Base-by-base conservation (phyloP, 2,797 vertebrate species). In the Ispidina picta region DNA sequence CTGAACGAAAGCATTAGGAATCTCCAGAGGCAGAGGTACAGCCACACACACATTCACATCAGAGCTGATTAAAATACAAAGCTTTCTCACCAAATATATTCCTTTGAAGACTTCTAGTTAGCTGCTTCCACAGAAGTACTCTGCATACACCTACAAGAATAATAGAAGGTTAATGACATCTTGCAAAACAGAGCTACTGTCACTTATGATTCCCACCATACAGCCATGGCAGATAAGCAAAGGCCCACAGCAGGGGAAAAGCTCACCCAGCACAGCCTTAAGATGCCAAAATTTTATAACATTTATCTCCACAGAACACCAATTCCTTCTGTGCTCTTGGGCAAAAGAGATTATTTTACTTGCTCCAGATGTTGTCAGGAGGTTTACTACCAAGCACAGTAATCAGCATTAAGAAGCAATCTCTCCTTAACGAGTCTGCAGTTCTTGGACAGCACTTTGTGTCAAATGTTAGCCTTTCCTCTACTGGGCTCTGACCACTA, bases 51-150 rank as follows among this genome's bases (percentile, higher is more conserved):
- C 18, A 46, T 56, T 78, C 59, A 78, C 21, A 70, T 41, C 44
- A 69, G 43, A 70, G 22, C 6, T 55, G 20, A 74, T 6, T 15
- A 70, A 66, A 88, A 18, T 15, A 37, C 37, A 56, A 88, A 82
- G 41, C 43, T 73, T 64, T 77, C 94, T 96, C 79, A 97, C 96
- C 95, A 84, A 87, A 69, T 90, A 29, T 80, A 76, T 28, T 83
- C 49, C 55, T 83, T 69, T 1, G 62, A 80, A 70, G 86, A 55
- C 2, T 69, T 55, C 68, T 26, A 69, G 14, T 44, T n/a, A 43
- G 44, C 15, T n/a, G 35, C 37, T 92, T 83, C 76, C 90, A 90
- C 86, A 69, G 2, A 92, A 56, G 46, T 83, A 64, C 65, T 84
- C 93, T 63, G 62, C 55, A 20, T 21, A 51, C 13, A 84, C 82